These are phyloP conservation scores for Chironomus striatipennis DNA, from an alignment of 1,140 invertebrate species.

Conservation along the genomic window DNA sequence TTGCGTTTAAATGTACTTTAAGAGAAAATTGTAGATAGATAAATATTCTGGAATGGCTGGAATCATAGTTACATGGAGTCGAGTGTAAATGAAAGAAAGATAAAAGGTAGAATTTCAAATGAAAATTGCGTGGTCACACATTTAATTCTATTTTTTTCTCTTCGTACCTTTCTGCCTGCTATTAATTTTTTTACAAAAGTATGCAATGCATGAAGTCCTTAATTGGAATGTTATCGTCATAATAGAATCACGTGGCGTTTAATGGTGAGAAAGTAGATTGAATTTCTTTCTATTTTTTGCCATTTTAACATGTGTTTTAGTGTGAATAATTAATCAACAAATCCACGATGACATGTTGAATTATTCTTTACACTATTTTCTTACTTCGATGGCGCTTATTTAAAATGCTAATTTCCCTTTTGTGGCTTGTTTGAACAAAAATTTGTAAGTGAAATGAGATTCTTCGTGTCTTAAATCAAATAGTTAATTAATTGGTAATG, in stretches of 20 bases:
- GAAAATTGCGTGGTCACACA: background rate
- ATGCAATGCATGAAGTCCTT: slow-evolving; percentile 11
- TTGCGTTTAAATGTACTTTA: too few relatives aligned
- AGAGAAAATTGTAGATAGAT: too few relatives aligned
- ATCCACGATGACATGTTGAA: background rate
- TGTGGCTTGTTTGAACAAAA: background rate
- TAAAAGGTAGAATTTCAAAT: background rate
- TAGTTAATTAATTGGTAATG: too few relatives aligned
- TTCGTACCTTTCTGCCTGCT: too few relatives aligned
- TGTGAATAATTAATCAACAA: slow-evolving; percentile 1
- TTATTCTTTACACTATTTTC: background rate
- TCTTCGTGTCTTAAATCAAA: too few relatives aligned
- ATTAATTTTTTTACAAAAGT: background rate
- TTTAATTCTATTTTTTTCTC: too few relatives aligned
- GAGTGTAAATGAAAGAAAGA: background rate
- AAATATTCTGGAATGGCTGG: background rate
- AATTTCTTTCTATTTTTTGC: slow-evolving; percentile 1
- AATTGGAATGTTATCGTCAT: slow-evolving; percentile 9
- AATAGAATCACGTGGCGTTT: background rate
- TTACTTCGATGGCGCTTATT: background rate
- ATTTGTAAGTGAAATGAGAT: background rate
- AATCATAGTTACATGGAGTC: background rate
- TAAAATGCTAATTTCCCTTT: slow-evolving; percentile 8
- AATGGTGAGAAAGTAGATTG: slow-evolving; percentile 13
- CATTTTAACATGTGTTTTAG: background rate